phyloP scores from a whole-genome alignment of 1,140 invertebrate species.

The Cydia pomonella region DNA sequence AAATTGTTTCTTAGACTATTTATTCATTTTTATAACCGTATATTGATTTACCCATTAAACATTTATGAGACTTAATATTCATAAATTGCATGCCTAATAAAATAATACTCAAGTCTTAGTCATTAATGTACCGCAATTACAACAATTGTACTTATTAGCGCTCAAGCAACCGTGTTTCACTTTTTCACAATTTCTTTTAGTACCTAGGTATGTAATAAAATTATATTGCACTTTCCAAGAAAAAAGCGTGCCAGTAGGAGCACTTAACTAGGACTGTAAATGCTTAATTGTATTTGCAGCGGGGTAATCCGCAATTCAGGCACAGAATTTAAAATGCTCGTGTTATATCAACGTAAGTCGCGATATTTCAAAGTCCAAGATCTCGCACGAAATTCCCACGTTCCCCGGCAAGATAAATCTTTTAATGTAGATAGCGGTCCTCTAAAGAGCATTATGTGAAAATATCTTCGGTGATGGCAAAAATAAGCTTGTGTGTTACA shows the following conservation, averaged over 20 bases:
- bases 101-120: background rate
- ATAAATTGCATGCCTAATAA: background rate
- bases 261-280: constrained; percentile 29
- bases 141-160: background rate
- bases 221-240: constrained; percentile 23
- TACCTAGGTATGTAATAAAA: constrained; percentile 8
- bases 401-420: constrained; percentile 48
- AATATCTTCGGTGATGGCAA: constrained; percentile 50
- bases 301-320: constrained; percentile 6
- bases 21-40: background rate
- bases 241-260: constrained; percentile 16
- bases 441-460: constrained; percentile 49
- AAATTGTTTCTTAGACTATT: background rate
- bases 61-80: too few species aligned
- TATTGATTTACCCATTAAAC: background rate
- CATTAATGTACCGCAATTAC: background rate
- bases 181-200: constrained; percentile 1
- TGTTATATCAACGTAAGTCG: constrained; percentile 7
- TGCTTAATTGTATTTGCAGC: constrained; percentile 27
- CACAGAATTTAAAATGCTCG: background rate
- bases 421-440: constrained; percentile 43
- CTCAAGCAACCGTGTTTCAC: background rate
- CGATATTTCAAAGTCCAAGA: constrained; percentile 25
- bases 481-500: constrained; percentile 53
- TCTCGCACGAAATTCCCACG: constrained; percentile 1